phyloP scores from a whole-genome alignment of 2,797 vertebrate species.

The Tragopan temminckii region DNA sequence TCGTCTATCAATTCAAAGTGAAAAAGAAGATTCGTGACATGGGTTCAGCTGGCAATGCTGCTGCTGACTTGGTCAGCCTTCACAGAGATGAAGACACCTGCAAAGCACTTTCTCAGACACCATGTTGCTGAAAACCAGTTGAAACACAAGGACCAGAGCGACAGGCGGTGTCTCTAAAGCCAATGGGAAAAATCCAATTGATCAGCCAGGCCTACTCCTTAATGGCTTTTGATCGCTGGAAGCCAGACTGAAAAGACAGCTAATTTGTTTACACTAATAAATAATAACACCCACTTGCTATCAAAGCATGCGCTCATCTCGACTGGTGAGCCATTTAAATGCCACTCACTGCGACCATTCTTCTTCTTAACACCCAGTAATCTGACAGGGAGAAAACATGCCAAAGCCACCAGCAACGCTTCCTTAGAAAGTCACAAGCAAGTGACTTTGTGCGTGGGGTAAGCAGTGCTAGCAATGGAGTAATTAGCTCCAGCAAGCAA shows the following conservation, averaged over 20 bases:
- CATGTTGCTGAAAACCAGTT: fast-evolving
- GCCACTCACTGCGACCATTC: background rate
- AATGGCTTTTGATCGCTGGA: constrained; percentile 52
- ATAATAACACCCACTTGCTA: constrained; percentile 20
- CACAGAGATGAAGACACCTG: background rate
- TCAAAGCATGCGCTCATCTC: background rate
- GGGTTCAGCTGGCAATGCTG: background rate
- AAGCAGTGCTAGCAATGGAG: background rate
- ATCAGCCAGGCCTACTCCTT: constrained; percentile 28
- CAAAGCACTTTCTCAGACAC: background rate
- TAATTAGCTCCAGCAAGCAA: constrained; percentile 48
- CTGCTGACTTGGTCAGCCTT: fast-evolving
- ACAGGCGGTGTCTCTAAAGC: constrained; percentile 10
- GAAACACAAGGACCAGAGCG: background rate
- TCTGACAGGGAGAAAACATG: constrained; percentile 27
- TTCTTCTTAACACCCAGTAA: constrained; percentile 28
- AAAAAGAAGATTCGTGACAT: background rate
- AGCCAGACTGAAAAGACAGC: constrained; percentile 57
- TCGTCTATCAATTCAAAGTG: background rate
- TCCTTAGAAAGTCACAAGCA: constrained; percentile 29
- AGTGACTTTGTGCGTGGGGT: background rate
- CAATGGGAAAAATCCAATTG: background rate
- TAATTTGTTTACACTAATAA: constrained; percentile 59
- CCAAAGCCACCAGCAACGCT: background rate
- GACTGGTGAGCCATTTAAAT: background rate